Evolutionary conservation across 2,113 vertebrate species (phyloP).

Genomic region (Chrysochloris asiatica): DNA sequence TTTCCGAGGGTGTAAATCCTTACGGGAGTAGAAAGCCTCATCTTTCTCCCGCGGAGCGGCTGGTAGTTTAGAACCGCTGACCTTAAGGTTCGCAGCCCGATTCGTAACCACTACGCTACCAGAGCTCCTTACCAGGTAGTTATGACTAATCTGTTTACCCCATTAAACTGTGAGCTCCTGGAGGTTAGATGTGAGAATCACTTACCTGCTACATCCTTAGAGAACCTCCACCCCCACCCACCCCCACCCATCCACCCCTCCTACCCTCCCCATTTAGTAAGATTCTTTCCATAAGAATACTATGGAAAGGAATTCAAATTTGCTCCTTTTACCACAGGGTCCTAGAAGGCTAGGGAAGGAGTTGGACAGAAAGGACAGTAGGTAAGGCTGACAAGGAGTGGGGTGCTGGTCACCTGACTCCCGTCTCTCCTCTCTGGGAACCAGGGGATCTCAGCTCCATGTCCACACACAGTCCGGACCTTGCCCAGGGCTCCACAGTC

Average conservation of each 20-base stretch:
- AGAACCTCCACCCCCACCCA: neutral
- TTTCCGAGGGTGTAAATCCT: too few relatives aligned
- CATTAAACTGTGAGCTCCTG: too few relatives aligned
- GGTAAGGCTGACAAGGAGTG: neutral
- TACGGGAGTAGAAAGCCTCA: too few relatives aligned
- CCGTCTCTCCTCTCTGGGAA: neutral
- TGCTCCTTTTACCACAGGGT: neutral
- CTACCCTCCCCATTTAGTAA: neutral
- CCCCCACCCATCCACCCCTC: neutral
- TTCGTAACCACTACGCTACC: too few relatives aligned
- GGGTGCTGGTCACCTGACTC: neutral
- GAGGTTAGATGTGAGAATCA: too few relatives aligned
- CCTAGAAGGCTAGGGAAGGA: neutral
- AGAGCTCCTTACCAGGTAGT: too few relatives aligned
- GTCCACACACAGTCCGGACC: neutral
- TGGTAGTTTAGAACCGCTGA: too few relatives aligned
- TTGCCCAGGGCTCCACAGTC: neutral
- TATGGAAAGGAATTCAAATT: conserved; percentile 33
- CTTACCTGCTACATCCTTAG: too few relatives aligned
- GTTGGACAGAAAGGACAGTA: neutral
- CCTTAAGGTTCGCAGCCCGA: too few relatives aligned
- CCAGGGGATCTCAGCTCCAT: neutral
- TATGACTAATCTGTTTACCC: neutral
- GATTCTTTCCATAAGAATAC: too few relatives aligned
- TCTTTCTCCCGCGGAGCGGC: too few relatives aligned